Evolutionary conservation across 1,140 invertebrate genomes (phyloP), one percentile per base, ranked within the genome.

Genomic region (Acromyrmex charruanus): DNA sequence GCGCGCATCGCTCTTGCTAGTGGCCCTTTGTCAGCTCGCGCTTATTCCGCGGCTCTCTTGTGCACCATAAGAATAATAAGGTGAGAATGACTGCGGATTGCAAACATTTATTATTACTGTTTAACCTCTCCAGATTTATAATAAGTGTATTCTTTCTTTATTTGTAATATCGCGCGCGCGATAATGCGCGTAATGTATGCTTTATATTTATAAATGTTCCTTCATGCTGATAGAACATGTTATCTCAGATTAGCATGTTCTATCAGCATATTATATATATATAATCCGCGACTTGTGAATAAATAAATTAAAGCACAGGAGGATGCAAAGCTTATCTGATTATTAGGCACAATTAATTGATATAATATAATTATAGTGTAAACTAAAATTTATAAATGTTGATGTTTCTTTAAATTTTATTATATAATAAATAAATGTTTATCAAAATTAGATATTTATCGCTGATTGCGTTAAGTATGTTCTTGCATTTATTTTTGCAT

Each of bases 21-120:
- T 68, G 58, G 68, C 74, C 85, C 85, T 90, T 90, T 90, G 86
- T 88, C 88, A 90, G 68, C 69, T 81, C 80, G 89, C 79, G 89
- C 75, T 90, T 90, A 88, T 90, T 71, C 80, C 75, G 80, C 85
- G 55, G 75, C 77, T 77, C 61, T 59, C 69, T 39, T 21, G 61
- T 77, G 59, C 74, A 35, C 74, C 71, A 53, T 53, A 86, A 71
- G 63, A 86, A 85, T 80, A 90, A 90, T 87, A 81, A 90, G 89
- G 86, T 82, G 88, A 90, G 86, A 90, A 90, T 35, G 63, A 16
- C 49, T 58, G 55, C n/a, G 55, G 21, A 71, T 85, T 72, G 69
- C 71, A 63, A 74, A 74, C 86, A 69, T 90, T 90, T 88, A 88
- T 90, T 88, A 90, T 82, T 61, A 28, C 25, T 39, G 9, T 72